phyloP scores from a whole-genome alignment of 1,140 invertebrate species.

The Heterodera carotae region DNA sequence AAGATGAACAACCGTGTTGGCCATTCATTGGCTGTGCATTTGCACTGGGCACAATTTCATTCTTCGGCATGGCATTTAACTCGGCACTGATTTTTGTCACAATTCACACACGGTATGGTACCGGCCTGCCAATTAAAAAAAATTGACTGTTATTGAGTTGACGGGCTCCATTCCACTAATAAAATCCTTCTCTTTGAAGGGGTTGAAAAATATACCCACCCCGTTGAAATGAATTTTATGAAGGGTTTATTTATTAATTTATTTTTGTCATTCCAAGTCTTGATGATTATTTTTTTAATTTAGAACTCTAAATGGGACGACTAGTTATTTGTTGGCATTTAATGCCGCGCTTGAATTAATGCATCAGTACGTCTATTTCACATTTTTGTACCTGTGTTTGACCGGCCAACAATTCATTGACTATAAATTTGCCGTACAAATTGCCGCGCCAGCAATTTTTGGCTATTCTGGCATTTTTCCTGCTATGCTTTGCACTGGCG shows the following conservation, averaged over 20 bases:
- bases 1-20: neutral
- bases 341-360: conserved; percentile 15
- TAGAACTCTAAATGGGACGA: conserved; percentile 11
- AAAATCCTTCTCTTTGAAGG: neutral
- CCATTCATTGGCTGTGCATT: conserved; percentile 6
- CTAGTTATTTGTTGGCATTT: conserved; percentile 34
- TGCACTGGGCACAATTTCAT: neutral
- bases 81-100: conserved; percentile 22
- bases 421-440: conserved; percentile 2
- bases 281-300: neutral
- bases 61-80: conserved; percentile 9
- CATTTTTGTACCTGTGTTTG: conserved; percentile 8
- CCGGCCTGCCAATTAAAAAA: neutral
- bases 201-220: neutral
- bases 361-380: conserved; percentile 28
- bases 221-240: neutral
- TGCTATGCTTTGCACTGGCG: neutral
- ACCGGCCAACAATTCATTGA: conserved; percentile 33
- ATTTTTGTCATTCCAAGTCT: neutral
- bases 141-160: neutral
- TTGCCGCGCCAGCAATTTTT: neutral
- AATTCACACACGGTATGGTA: neutral
- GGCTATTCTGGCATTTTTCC: neutral
- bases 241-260: neutral
- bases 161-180: neutral